Evolutionary conservation across 2,888 invertebrate species (phyloP), one percentile per base, ranked within the genome.

Genomic region (Zhuqinia jingwanae): DNA sequence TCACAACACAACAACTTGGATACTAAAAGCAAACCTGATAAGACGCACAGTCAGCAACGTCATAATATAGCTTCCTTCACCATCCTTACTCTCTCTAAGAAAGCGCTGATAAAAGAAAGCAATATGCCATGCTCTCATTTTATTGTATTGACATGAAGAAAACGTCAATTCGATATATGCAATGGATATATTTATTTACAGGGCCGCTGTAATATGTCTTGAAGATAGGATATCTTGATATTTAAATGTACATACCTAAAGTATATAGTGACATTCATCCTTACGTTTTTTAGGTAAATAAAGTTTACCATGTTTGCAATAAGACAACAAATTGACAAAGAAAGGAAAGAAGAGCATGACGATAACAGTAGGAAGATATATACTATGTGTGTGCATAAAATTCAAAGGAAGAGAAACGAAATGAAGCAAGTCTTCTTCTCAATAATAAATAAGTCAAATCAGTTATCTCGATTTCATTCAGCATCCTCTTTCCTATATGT

Each of bases 361-460:
- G n/a, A n/a, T n/a, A n/a, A n/a, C n/a, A 25, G 25, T 17, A 2
- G 58, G 3, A 27, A 5, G n/a, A 1, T 27, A n/a, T 0, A 20
- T 3, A 58, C 22, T 20, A 1, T 0, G 5, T 30, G 1, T 63
- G 30, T 63, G 3, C n/a, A 17, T 63, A n/a, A n/a, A n/a, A n/a
- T n/a, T n/a, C n/a, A n/a, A 15, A 30, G 13, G 27, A 30, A 63
- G 30, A 63, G n/a, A 63, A 63, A 63, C 63, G 30, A 63, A n/a
- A n/a, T n/a, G 13, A 63, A 63, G 2, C 30, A 6, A 63, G 30
- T 63, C 27, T 27, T 2, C 63, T 70, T 45, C 47, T 70, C 50
- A 70, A 68, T 68, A 68, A 68, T 68, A 68, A n/a, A n/a, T n/a
- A 68, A 70, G 25, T 70, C 70, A 70, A 22, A 22, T 70, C 70